Conservation (phyloP, 2,888 invertebrate genomes). For the Brachylomia viminalis region DNA sequence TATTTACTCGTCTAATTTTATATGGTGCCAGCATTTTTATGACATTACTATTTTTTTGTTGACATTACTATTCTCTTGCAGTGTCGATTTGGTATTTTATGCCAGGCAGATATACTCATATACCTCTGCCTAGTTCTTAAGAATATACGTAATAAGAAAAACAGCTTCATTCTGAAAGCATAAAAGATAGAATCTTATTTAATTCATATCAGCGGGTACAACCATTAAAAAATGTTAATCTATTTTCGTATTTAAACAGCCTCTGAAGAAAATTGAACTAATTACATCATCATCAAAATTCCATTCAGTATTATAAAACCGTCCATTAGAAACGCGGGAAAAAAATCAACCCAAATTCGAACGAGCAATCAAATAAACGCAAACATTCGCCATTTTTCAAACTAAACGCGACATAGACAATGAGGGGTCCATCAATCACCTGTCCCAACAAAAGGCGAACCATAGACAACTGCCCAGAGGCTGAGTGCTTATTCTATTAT, state of each 20-base stretch:
- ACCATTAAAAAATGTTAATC: slow-evolving; percentile 19
- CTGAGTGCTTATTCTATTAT: slow-evolving; percentile 81
- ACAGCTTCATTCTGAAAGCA: not conserved
- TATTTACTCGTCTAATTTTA: slow-evolving; percentile 10
- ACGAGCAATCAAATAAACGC: slow-evolving; percentile 81
- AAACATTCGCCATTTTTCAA: slow-evolving; percentile 87
- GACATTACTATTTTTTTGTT: not conserved
- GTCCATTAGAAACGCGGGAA: slow-evolving; percentile 68
- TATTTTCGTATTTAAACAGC: not conserved
- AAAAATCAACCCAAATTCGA: slow-evolving; percentile 72
- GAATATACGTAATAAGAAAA: not conserved
- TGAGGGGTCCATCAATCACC: slow-evolving; percentile 85
- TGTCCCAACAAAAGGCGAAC: slow-evolving; percentile 82
- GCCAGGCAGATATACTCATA: not conserved
- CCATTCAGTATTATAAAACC: slow-evolving; percentile 39
- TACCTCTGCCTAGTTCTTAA: not conserved
- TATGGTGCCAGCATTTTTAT: not conserved
- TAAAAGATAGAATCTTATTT: not conserved
- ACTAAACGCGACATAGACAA: slow-evolving; percentile 85
- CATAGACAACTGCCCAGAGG: slow-evolving; percentile 83
- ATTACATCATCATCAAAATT: slow-evolving; percentile 53
- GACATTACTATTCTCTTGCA: not conserved
- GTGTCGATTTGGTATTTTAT: not conserved
- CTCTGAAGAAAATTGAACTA: slow-evolving; percentile 41
- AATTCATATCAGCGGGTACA: not conserved